Evolutionary conservation across 2,888 invertebrate genomes (phyloP).

Genomic region (Shargacucullia verbasci): DNA sequence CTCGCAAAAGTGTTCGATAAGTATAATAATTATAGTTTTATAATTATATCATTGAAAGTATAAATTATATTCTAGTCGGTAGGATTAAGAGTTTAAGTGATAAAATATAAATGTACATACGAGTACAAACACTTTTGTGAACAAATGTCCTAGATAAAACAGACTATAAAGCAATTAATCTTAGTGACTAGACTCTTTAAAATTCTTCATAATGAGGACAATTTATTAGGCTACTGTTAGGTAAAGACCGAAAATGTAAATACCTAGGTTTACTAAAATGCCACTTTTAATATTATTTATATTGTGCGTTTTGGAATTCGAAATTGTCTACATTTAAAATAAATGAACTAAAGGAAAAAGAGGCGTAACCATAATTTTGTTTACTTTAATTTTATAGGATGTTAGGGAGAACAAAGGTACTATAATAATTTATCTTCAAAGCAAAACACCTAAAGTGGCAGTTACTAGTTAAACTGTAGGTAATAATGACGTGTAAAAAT

Average conservation of each 20-base stretch:
- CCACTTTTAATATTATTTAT: constrained; percentile 41
- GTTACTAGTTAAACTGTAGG: constrained; percentile 52
- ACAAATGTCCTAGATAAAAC: constrained; percentile 51
- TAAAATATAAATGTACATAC: constrained; percentile 44
- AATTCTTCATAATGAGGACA: constrained; percentile 66
- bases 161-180: constrained; percentile 62
- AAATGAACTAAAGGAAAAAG: not conserved
- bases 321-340: constrained; percentile 16
- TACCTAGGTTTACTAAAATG: constrained; percentile 55
- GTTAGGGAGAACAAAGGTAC: not conserved
- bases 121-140: constrained; percentile 58
- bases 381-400: not conserved
- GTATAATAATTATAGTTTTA: constrained; percentile 32
- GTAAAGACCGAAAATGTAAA: constrained; percentile 57
- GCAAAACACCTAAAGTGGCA: constrained; percentile 51
- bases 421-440: constrained; percentile 15
- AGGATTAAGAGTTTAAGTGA: constrained; percentile 35
- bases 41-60: constrained; percentile 43
- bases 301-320: constrained; percentile 58
- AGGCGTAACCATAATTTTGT: not conserved
- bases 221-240: constrained; percentile 65
- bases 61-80: constrained; percentile 46
- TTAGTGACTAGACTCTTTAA: constrained; percentile 68
- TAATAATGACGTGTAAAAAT: constrained; percentile 61
- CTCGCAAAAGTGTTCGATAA: constrained; percentile 64